Evolutionary conservation across 2,113 vertebrate species (phyloP), one percentile per base, ranked within the genome.

Genomic region (Apaloderma vittatum): DNA sequence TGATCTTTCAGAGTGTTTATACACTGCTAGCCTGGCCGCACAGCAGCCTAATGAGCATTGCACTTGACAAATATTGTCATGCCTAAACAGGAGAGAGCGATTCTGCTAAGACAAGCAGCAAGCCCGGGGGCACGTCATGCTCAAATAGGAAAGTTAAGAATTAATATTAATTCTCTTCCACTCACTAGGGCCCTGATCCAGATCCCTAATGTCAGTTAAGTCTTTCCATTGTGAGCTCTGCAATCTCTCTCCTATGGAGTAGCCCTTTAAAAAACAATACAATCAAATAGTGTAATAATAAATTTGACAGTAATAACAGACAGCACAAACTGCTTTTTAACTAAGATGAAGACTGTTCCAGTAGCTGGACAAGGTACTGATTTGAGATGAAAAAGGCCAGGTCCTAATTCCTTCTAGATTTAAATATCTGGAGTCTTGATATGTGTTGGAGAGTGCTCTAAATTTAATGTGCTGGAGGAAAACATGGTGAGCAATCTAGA

Each of bases 11-110:
- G 32, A 24, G 95, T 72, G 92, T 93, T 95, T 91, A 81, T 87
- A 24, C 83, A 57, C 90, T 92, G 76, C 83, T 61, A 49, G 94
- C 80, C 95, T 97, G 93, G 76, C 97, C 97, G 91, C 92, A 85
- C 76, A 70, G 91, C 91, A 75, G 30, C 68, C 92, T 94, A 95
- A 96, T 87, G 92, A 96, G 92, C 92, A 30, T 85, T 95, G 3
- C 63, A 78, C 86, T 89, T 95, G 92, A 95, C 95, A 96, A 96
- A 96, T 95, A 96, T 66, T 94, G 96, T 93, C 83, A 27, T 89
- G 92, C 93, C 94, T 93, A 85, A 97, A 77, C 57, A 66, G 85
- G 54, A 96, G 82, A 46, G 21, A 8, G 92, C 5, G 82, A 65
- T 92, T 90, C 86, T 92, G 93, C 70, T 22, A 92, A 71, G 93